Conservation (phyloP, 1,140 invertebrate species). For the Drosophila bocki region DNA sequence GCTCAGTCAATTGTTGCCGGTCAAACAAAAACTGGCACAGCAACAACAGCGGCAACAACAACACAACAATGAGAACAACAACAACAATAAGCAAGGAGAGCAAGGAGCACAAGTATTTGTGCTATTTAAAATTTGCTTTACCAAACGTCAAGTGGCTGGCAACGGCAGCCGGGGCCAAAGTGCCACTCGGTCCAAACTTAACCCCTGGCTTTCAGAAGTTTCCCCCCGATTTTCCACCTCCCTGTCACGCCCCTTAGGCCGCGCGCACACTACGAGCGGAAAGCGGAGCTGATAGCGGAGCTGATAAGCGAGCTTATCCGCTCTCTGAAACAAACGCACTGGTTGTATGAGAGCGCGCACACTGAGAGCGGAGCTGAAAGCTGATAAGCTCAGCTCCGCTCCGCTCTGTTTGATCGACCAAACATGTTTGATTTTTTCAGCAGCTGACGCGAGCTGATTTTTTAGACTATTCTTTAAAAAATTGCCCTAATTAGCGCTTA, state of each 20-base stretch:
- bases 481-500: too few species aligned
- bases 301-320: too few species aligned
- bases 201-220: conserved; percentile 14
- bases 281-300: too few species aligned
- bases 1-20: conserved; percentile 67
- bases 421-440: too few species aligned
- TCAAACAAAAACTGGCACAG: conserved; percentile 75
- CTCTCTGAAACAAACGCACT: too few species aligned
- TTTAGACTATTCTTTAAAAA: too few species aligned
- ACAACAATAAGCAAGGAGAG: conserved; percentile 18
- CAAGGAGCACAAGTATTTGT: conserved; percentile 67
- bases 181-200: conserved; percentile 63
- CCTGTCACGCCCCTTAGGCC: conserved; percentile 7
- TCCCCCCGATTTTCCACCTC: background rate
- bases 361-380: too few species aligned
- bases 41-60: conserved; percentile 27
- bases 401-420: too few species aligned
- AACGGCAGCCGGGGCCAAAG: conserved; percentile 62
- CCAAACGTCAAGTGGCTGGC: conserved; percentile 72
- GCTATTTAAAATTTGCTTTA: conserved; percentile 76
- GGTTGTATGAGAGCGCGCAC: too few species aligned
- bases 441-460: too few species aligned
- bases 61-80: conserved; percentile 31
- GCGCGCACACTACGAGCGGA: too few species aligned
- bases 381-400: too few species aligned